Conservation (phyloP, 2,113 vertebrate genomes). For the Ctenodactylus gundi region DNA sequence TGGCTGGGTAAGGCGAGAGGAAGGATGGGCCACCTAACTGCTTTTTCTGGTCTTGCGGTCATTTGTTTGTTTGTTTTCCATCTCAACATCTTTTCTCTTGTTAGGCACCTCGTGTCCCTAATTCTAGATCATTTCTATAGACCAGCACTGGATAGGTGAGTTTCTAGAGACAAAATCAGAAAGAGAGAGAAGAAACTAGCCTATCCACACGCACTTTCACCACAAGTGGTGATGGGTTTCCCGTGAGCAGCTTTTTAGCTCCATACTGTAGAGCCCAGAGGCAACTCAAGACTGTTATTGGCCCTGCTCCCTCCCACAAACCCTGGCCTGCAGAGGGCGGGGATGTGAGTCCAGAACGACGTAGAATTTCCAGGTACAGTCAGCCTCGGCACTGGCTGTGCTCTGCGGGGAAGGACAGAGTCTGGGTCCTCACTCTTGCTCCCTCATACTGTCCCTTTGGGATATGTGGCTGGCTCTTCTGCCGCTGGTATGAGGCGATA, state of each 20-base stretch:
- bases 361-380: background rate
- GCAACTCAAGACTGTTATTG: background rate
- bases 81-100: background rate
- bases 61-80: background rate
- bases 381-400: background rate
- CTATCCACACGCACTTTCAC: background rate
- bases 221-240: background rate
- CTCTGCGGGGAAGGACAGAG: background rate
- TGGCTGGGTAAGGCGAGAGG: background rate
- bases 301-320: too few species aligned
- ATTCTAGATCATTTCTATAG: background rate
- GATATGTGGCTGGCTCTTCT: background rate
- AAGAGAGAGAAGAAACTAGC: too few species aligned
- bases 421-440: background rate
- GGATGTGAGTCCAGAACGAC: background rate
- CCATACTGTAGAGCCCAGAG: background rate
- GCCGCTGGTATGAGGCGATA: background rate
- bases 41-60: background rate
- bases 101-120: background rate
- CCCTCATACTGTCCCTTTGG: background rate
- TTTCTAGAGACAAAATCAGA: too few species aligned
- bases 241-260: background rate
- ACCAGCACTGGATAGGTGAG: background rate
- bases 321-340: background rate
- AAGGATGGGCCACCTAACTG: background rate